Percentiles rank a stretch among this genome's conserved stretches.
phyloP scores from a whole-genome alignment of 30 jellyfish, hydroid and myxozoan species.

The Haliclystus octoradiatus region DNA sequence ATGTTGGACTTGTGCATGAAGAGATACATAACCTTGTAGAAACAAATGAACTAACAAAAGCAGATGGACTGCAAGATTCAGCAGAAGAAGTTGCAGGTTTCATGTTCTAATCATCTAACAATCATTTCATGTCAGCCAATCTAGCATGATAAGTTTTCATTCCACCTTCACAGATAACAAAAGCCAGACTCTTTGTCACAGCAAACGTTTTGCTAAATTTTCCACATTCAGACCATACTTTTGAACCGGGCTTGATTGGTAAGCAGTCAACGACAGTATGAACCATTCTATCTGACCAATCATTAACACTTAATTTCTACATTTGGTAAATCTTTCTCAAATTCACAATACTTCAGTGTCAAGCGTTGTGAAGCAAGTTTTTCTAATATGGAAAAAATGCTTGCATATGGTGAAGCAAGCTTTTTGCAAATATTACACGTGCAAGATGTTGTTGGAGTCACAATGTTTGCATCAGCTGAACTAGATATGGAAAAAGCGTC shows the following conservation, averaged over 20 bases:
- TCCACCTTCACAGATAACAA: slow-evolving; percentile 45
- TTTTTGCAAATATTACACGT: slow-evolving; percentile 8
- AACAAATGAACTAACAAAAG: too few species aligned
- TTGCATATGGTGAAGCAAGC: slow-evolving; percentile 15
- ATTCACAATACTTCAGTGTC: slow-evolving; percentile 18
- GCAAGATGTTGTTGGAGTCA: slow-evolving; percentile 9
- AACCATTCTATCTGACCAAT: background rate
- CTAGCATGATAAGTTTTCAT: too few species aligned
- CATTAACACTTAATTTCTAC: too few species aligned
- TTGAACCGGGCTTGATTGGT: background rate
- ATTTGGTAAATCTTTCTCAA: background rate
- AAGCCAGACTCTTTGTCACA: slow-evolving; percentile 16
- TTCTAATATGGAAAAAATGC: slow-evolving; percentile 13
- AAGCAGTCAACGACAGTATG: background rate
- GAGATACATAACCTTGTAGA: too few species aligned
- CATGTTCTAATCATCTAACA: too few species aligned
- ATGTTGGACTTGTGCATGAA: too few species aligned
- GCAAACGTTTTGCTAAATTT: slow-evolving; percentile 3
- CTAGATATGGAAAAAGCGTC: background rate
- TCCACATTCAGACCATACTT: slow-evolving; percentile 6
- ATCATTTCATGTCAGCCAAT: too few species aligned
- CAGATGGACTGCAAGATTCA: too few species aligned
- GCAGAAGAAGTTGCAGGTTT: too few species aligned
- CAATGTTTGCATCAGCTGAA: background rate
- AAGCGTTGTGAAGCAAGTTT: slow-evolving; percentile 23